A percentile compares a stretch with the other conserved stretches of the same genome.
Conservation (phyloP, 2,113 vertebrate genomes). For the Brachypteracias leptosomus region DNA sequence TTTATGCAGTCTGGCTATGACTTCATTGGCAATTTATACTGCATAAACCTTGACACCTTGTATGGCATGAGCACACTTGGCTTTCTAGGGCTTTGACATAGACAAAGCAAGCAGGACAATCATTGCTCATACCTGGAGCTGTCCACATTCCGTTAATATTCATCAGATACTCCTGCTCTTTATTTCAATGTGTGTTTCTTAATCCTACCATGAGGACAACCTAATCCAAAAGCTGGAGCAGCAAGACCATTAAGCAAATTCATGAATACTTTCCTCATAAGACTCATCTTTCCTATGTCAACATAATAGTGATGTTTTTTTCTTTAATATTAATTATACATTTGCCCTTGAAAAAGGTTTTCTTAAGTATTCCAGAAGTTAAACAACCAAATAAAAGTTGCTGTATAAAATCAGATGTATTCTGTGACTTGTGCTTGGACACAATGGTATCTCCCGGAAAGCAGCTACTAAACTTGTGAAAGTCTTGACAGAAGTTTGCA, state of each 20-base stretch:
- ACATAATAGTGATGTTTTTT: neutral
- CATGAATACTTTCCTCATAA: conserved; percentile 38
- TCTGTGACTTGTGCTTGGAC: neutral
- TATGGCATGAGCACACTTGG: neutral
- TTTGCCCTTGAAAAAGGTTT: neutral
- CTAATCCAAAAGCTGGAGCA: neutral
- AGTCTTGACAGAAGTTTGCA: neutral
- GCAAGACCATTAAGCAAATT: conserved; percentile 32
- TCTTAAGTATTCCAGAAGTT: neutral
- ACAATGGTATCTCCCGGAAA: neutral
- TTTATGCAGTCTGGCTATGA: neutral
- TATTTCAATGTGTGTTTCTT: conserved; percentile 1
- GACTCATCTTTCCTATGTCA: conserved; percentile 26
- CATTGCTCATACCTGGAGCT: neutral
- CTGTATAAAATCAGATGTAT: neutral
- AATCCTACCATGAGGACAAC: conserved; percentile 31
- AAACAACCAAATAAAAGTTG: neutral
- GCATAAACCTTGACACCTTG: neutral
- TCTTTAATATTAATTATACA: conserved; percentile 37
- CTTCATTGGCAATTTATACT: neutral
- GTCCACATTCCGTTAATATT: conserved; percentile 23
- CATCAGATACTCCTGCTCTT: neutral
- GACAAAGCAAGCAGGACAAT: neutral
- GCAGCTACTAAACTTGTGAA: neutral
- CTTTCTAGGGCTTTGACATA: neutral